These are phyloP conservation scores for Micromys minutus DNA, from an alignment of 2,113 vertebrate genomes.

Conservation along the genomic window DNA sequence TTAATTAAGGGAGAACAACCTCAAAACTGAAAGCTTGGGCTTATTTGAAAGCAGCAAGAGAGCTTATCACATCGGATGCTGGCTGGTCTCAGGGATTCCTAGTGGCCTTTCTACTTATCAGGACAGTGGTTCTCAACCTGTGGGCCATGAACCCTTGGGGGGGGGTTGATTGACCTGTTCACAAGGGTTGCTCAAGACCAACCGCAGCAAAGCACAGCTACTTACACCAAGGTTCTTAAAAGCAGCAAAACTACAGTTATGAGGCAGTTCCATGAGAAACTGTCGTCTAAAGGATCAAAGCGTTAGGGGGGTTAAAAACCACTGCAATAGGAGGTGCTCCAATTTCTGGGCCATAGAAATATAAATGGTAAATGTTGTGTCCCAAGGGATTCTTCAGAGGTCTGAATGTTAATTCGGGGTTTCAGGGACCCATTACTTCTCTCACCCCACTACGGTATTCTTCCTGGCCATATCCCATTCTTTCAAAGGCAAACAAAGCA, in stretches of 20 bases:
- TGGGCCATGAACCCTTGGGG: neutral
- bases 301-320: neutral
- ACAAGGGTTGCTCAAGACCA: neutral
- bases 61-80: neutral
- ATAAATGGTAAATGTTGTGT: neutral
- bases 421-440: neutral
- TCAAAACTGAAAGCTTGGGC: neutral
- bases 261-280: neutral
- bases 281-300: neutral
- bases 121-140: neutral
- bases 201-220: neutral
- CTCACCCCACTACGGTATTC: too few species aligned
- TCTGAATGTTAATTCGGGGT: neutral
- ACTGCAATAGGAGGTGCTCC: neutral
- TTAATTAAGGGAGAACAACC: neutral
- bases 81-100: neutral
- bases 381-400: neutral
- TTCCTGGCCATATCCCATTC: neutral
- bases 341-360: neutral
- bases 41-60: neutral
- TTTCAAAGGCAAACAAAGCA: neutral
- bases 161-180: neutral
- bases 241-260: neutral
- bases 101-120: neutral
- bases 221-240: neutral